These are phyloP conservation scores for Junonia oenone DNA, from an alignment of 2,888 invertebrate genomes.

Conservation along the genomic window DNA sequence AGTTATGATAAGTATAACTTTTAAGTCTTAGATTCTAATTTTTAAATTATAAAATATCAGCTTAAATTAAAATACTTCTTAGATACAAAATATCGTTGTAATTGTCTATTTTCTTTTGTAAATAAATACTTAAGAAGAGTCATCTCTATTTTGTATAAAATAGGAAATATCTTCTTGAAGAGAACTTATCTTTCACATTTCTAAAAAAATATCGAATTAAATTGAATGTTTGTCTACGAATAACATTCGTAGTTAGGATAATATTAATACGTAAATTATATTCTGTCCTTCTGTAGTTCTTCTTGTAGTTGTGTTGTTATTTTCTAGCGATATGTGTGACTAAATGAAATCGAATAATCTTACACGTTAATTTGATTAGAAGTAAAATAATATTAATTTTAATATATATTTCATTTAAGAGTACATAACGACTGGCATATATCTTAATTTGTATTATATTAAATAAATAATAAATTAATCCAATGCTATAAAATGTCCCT, in stretches of 20 bases:
- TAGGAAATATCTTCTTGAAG: constrained; percentile 2
- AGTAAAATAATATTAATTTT: not conserved
- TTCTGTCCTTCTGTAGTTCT: constrained; percentile 1
- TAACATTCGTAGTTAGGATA: not conserved
- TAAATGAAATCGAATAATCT: not conserved
- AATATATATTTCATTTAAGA: not conserved
- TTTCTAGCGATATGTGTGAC: not conserved
- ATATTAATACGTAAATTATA: not conserved
- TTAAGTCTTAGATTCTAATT: constrained; percentile 10
- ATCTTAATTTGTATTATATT: not conserved
- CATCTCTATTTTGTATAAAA: constrained; percentile 3
- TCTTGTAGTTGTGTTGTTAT: not conserved
- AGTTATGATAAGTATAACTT: constrained; percentile 14
- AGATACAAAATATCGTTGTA: constrained; percentile 2
- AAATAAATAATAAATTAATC: not conserved
- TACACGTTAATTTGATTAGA: not conserved
- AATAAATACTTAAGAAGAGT: constrained; percentile 10
- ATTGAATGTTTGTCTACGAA: not conserved
- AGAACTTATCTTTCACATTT: not conserved
- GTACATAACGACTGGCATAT: not conserved
- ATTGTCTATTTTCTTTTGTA: constrained; percentile 8
- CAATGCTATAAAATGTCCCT: not conserved
- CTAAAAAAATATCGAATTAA: not conserved
- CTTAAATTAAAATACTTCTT: constrained; percentile 11
- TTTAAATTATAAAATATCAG: constrained; percentile 21